A percentile compares a stretch with the other conserved stretches of the same genome.
These are phyloP conservation scores for Anas acuta DNA, from an alignment of 2,797 vertebrate genomes.

Conservation along the genomic window DNA sequence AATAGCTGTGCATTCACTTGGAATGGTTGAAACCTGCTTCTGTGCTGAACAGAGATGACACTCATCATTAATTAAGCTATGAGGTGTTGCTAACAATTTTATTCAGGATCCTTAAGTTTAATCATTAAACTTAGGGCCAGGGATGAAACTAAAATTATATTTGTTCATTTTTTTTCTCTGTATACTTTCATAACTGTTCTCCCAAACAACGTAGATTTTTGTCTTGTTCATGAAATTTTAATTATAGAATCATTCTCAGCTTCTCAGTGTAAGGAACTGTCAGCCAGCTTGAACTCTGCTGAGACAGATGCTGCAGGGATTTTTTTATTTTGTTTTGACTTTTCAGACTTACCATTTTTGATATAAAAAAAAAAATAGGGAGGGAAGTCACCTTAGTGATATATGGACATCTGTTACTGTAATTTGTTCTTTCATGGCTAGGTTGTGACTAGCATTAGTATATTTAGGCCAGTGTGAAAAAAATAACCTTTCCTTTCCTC, in stretches of 20 bases:
- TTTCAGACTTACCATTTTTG: slow-evolving; percentile 54
- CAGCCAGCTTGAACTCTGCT: slow-evolving; percentile 67
- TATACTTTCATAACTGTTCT: slow-evolving; percentile 42
- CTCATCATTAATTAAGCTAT: slow-evolving; percentile 41
- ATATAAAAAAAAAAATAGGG: slow-evolving; percentile 29
- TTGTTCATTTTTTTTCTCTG: background rate
- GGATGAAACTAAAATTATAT: slow-evolving; percentile 33
- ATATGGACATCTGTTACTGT: slow-evolving; percentile 62
- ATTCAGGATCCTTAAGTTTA: slow-evolving; percentile 28
- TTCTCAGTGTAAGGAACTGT: slow-evolving; percentile 61
- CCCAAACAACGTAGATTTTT: slow-evolving; percentile 60
- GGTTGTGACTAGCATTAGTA: slow-evolving; percentile 59
- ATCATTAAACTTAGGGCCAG: slow-evolving; percentile 12
- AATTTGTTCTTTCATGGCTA: slow-evolving; percentile 62
- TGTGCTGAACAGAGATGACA: background rate
- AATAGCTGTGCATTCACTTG: background rate
- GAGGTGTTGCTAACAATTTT: slow-evolving; percentile 50
- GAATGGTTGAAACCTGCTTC: slow-evolving; percentile 30
- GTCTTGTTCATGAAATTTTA: slow-evolving; percentile 64
- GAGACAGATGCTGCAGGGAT: slow-evolving; percentile 65
- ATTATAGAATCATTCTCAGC: slow-evolving; percentile 63
- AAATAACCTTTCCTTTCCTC: background rate
- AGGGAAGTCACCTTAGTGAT: slow-evolving; percentile 67
- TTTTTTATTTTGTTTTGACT: slow-evolving; percentile 50
- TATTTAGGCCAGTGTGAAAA: slow-evolving; percentile 3